Base-by-base conservation (phyloP, 2,113 vertebrate genomes). In the Castor canadensis region DNA sequence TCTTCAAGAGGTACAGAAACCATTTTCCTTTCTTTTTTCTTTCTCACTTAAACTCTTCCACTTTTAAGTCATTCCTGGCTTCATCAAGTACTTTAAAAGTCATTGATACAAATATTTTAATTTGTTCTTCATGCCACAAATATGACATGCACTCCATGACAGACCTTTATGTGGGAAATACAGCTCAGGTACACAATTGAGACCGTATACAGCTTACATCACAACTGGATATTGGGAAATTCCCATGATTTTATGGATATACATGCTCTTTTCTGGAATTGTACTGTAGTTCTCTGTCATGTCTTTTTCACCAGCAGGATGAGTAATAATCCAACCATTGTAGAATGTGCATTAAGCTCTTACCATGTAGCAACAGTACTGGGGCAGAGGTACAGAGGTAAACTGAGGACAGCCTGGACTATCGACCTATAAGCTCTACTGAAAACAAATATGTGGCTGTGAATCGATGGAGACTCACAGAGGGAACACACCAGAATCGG, bases 401-500 rank as follows among this genome's bases (percentile, higher is more conserved):
- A 80, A 54, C 15, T 47, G 67, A 49, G 72, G 71, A 9, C 20
- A 19, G 3, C 10, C 22, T 22, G 67, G n/a, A 3, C 6, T 20
- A 9, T 3, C 54, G 13, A 16, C 32, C 45, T 22, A 17, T 5
- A 52, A 35, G 56, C 24, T 45, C 54, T 9, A 40, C 13, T 2
- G 12, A 47, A 52, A 58, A 60, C 12, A 58, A 56, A 45, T 11
- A 15, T 2, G 2, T 0, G 19, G 7, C 52, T 30, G 19, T 26
- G 58, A 60, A 20, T 12, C 1, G 2, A 45, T 0, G 45, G 19
- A 38, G 22, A 58, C 62, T 3, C 16, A 7, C 2, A 56, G 38
- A 5, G 11, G 7, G 40, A 49, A 12, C 1, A 24, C 19, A n/a
- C 5, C 0, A 2, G 47, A 40, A 17, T 6, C 24, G 22, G 22